Base-by-base conservation (phyloP, 2,888 invertebrate genomes). In the Drosophila trichaetosa region DNA sequence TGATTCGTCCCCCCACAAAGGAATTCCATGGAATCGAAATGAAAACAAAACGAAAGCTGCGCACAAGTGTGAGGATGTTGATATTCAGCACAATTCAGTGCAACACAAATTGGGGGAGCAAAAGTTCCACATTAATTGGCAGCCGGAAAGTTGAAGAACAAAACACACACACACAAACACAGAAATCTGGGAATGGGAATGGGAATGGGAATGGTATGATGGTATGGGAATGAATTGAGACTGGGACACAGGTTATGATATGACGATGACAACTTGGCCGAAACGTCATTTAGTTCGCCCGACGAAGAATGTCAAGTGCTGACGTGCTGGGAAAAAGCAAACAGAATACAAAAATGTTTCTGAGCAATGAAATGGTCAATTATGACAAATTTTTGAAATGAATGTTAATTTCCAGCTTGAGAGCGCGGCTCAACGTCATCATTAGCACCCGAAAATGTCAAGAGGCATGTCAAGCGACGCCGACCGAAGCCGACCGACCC, bases 311-410 rank as follows among this genome's bases (percentile, higher is more conserved):
- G 61, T 67, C 59, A 65, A 76, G 70, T 71, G 63, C 13, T 40
- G 36, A 52, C 53, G 36, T 56, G 57, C 42, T 58, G 60, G 57
- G 34, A 51, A 73, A 54, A 40, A 11, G 18, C 29, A 24, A 36
- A 48, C 24, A 24, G 34, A 16, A 27, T 31, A 27, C 24, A 57
- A 58, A 62, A 49, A 46, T 53, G 27, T 58, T 62, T 65, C 53
- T 13, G 51, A 54, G 73, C 67, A 73, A 79, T 83, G 63, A 83
- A 86, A 73, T 78, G 81, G 69, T 79, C 86, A 87, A 86, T 86
- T 87, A 86, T 81, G 79, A 82, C 81, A 83, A 86, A 83, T 40
- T 83, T 83, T 82, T 71, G 64, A 76, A 75, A 80, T 82, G 73
- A 83, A 80, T 76, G 65, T 81, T 72, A 73, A 80, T 83, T 86